Base-by-base conservation (phyloP, 2,888 invertebrate genomes). In the Acronicta psi region DNA sequence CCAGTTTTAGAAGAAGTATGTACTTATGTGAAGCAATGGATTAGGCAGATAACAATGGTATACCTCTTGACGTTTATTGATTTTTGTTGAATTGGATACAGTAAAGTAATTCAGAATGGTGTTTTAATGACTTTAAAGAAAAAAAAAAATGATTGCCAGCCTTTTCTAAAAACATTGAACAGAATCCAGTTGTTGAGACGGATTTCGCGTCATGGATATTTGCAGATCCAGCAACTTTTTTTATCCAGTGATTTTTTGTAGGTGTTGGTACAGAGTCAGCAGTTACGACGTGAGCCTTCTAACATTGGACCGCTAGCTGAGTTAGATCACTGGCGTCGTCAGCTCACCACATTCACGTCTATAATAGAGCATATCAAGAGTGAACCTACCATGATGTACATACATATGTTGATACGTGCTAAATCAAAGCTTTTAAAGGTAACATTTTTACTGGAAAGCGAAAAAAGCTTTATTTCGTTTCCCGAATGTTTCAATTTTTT, bases 231-330 rank as follows among this genome's bases (percentile, higher is more conserved):
- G 3, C 29, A 29, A 29, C 11, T 11, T 4, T 11, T 4, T 29
- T 29, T 29, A 34, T n/a, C 34, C 4, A n/a, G n/a, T n/a, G 6
- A 6, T 34, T 7, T 7, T 34, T 34, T 43, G 13, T 41, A 96
- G 96, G 96, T 96, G 0, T 84, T 97, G 54, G 97, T 97, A 0
- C 96, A 97, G 87, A 97, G 97, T 80, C 96, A 97, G 78, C 98
- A 98, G 85, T 93, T 98, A 62, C 95, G 97, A 59, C 95, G 96
- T 34, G 98, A 98, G 88, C 95, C 96, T 0, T 96, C 97, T 70
- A 96, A 96, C 82, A 96, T 97, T 50, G 98, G 98, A 0, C 98
- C 98, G 0, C 84, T 96, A 0, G 97, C 97, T 0, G 98, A 98
- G 90, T 92, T 98, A 40, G 96, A 96, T 38, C 97, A 98, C 84